Base-by-base conservation (phyloP, 2,797 vertebrate species). In the Hybognathus amarus region DNA sequence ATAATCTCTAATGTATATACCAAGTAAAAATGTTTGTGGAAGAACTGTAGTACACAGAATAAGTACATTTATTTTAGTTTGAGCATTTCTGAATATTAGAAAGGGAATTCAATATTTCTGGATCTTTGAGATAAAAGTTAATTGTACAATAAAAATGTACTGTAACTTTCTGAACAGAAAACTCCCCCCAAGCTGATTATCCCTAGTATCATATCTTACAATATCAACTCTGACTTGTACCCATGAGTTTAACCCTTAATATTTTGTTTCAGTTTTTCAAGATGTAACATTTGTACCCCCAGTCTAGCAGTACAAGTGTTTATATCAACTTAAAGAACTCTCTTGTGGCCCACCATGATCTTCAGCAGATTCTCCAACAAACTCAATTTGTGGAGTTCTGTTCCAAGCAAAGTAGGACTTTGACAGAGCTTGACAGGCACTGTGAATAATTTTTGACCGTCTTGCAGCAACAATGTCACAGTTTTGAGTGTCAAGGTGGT, bases 181-280 rank as follows among this genome's bases (percentile, higher is more conserved):
- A 61, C 22, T 24, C 22, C 54, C 30, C 30, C 59, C 12, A 27
- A 63, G 24, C 24, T 30, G 59, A 63, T 63, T 63, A 63, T 63
- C 1, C 13, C 56, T 27, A 24, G n/a, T 61, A 61, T 61, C n/a
- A 27, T 27, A 61, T 24, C n/a, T 59, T n/a, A 59, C 56, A 59
- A 59, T 59, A 61, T 61, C n/a, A 61, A 61, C 11, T 64, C 27
- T 64, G 63, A 64, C 63, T 64, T 64, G 15, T 64, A 33, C 27
- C 63, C 63, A 64, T 36, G 63, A 66, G 63, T 66, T 33, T 66
- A 66, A 30, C 30, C 63, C 30, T 66, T 9, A 66, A 66, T 66
- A 66, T 66, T 66, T 64, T 18, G 63, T 64, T 66, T 66, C 2
- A 66, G n/a, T n/a, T n/a, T n/a, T n/a, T n/a, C n/a, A n/a, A n/a